phyloP scores from a whole-genome alignment of 2,797 vertebrate genomes.

The Hippopotamyrus pictus region DNA sequence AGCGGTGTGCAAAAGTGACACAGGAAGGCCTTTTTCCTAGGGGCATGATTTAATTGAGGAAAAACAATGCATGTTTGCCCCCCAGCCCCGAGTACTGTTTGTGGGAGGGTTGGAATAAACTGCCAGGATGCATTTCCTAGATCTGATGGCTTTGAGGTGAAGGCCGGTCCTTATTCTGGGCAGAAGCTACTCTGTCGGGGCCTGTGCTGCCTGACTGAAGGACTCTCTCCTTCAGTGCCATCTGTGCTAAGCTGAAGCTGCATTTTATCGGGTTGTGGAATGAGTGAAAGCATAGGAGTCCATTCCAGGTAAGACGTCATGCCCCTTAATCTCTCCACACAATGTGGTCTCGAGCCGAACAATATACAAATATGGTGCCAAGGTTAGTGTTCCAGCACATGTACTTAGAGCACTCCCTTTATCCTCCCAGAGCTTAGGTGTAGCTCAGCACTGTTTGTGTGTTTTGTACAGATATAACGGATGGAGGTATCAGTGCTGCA shows the following conservation, averaged over 20 bases:
- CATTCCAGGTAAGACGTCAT: not conserved
- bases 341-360: not conserved
- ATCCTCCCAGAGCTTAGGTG: not conserved
- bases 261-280: not conserved
- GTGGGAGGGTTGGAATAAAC: not conserved
- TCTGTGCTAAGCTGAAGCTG: not conserved
- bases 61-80: not conserved
- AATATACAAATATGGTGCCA: not conserved
- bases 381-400: not conserved
- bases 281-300: not conserved
- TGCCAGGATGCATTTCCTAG: not conserved
- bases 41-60: not conserved
- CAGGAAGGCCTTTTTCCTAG: not conserved
- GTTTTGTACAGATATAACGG: not conserved
- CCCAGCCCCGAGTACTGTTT: not conserved
- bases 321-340: not conserved
- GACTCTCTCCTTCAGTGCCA: not conserved
- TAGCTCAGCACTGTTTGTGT: not conserved
- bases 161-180: not conserved
- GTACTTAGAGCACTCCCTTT: not conserved
- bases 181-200: slow-evolving; percentile 18
- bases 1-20: not conserved
- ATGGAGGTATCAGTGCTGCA: not conserved
- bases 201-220: not conserved
- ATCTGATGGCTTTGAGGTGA: slow-evolving; percentile 3